These are phyloP conservation scores for Physeter macrocephalus DNA, from an alignment of 2,113 vertebrate species.

Conservation along the genomic window DNA sequence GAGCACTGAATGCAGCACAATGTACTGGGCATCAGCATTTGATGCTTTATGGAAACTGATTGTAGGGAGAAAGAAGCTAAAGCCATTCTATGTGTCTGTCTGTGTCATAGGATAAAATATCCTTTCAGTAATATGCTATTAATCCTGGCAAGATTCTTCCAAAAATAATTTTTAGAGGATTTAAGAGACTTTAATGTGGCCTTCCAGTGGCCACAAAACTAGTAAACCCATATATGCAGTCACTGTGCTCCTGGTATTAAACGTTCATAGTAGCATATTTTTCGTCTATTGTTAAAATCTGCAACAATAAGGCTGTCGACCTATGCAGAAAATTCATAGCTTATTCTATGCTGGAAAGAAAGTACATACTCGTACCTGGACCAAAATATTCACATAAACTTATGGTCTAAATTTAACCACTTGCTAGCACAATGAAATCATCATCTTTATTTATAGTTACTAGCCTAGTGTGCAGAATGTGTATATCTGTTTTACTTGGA, in stretches of 20 bases:
- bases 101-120: neutral
- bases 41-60: neutral
- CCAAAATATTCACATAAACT: neutral
- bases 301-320: neutral
- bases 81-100: neutral
- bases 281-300: neutral
- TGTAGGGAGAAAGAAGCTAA: neutral
- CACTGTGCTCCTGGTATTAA: neutral
- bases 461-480: neutral
- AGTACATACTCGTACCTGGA: neutral
- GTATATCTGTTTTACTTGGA: neutral
- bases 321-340: neutral
- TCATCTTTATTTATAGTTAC: neutral
- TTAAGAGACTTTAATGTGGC: neutral
- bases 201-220: neutral
- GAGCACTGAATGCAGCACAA: neutral
- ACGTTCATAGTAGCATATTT: neutral
- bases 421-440: neutral
- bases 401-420: neutral
- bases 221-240: neutral
- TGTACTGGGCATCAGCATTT: neutral
- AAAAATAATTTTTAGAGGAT: neutral
- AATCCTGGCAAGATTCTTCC: neutral
- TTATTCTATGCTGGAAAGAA: neutral
- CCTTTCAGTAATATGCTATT: neutral